These are phyloP conservation scores for Sturmia bella DNA, from an alignment of 2,888 invertebrate genomes.

Conservation along the genomic window DNA sequence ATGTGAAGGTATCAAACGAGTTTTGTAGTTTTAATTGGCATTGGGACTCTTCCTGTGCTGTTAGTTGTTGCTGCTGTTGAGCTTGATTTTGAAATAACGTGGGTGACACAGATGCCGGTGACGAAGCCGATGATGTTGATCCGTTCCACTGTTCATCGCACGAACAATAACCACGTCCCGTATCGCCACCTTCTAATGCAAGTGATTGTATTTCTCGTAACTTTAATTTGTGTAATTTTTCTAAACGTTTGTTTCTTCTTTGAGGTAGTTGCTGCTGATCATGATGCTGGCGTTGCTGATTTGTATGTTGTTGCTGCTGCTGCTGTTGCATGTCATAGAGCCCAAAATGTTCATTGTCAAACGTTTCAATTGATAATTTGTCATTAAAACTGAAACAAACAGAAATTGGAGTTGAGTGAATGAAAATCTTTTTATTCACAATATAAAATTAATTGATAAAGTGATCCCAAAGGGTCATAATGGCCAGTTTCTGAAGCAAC, in stretches of 20 bases:
- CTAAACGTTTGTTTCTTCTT: slow-evolving; percentile 69
- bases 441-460: too few species aligned
- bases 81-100: slow-evolving; percentile 41
- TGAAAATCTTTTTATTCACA: too few species aligned
- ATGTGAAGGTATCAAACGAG: slow-evolving; percentile 25
- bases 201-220: slow-evolving; percentile 77
- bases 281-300: slow-evolving; percentile 61
- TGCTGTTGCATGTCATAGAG: slow-evolving; percentile 65
- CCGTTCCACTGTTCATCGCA: slow-evolving; percentile 77
- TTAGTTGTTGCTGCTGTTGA: slow-evolving; percentile 53
- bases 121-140: slow-evolving; percentile 68
- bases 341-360: slow-evolving; percentile 73
- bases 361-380: slow-evolving; percentile 75
- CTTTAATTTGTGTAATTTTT: slow-evolving; percentile 74
- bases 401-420: neutral
- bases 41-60: slow-evolving; percentile 35
- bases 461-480: too few species aligned
- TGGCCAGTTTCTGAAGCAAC: too few species aligned
- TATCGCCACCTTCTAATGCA: slow-evolving; percentile 78
- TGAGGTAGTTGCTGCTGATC: slow-evolving; percentile 70
- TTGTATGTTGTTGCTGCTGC: slow-evolving; percentile 65
- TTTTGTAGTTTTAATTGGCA: slow-evolving; percentile 43
- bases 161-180: slow-evolving; percentile 78
- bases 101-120: slow-evolving; percentile 69
- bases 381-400: slow-evolving; percentile 76